phyloP scores from a whole-genome alignment of 2,113 vertebrate genomes.

The Gambusia holbrooki region DNA sequence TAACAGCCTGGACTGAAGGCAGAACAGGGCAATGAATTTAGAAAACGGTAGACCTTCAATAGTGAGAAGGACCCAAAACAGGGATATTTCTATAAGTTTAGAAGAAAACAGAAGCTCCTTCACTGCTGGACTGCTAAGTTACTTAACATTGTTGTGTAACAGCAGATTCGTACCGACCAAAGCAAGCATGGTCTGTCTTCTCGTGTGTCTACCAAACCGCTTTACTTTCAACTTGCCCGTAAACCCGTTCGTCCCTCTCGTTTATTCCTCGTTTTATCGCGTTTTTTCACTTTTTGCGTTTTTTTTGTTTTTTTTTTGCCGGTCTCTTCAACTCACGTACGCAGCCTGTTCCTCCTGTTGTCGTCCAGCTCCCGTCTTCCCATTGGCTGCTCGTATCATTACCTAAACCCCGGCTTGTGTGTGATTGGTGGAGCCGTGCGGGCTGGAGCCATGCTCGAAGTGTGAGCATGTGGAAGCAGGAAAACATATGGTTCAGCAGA shows the following conservation, averaged over 20 bases:
- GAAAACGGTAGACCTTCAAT: background rate
- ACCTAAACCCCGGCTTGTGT: constrained; percentile 48
- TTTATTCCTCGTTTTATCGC: fast-evolving
- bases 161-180: constrained; percentile 23
- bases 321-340: constrained; percentile 23
- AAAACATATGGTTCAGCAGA: constrained; percentile 65
- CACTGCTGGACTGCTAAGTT: constrained; percentile 40
- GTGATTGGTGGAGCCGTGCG: constrained; percentile 48
- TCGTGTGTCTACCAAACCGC: background rate
- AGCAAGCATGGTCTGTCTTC: background rate
- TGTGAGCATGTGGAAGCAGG: constrained; percentile 52
- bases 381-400: constrained; percentile 66
- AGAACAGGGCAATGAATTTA: background rate
- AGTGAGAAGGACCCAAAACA: background rate
- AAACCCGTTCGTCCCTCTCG: background rate
- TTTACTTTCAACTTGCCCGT: background rate
- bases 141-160: constrained; percentile 75
- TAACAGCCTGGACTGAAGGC: background rate
- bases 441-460: constrained; percentile 56
- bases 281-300: background rate
- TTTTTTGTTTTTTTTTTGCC: constrained; percentile 6
- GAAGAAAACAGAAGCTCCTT: background rate
- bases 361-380: constrained; percentile 13
- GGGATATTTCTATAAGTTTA: background rate
- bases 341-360: constrained; percentile 27